phyloP scores from a whole-genome alignment of 2,888 invertebrate genomes.

The Trichogramma evanescens region DNA sequence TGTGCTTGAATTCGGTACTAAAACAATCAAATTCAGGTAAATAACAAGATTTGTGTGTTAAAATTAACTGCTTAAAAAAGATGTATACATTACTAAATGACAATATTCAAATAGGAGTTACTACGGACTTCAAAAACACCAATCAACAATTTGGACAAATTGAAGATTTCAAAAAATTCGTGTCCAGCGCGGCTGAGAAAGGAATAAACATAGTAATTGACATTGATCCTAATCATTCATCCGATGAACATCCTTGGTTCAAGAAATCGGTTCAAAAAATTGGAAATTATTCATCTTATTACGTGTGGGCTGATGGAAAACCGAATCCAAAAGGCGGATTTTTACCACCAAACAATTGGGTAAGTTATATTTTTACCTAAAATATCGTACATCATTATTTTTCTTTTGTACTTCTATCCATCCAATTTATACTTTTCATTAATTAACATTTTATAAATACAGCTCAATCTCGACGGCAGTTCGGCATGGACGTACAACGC shows the following conservation, averaged over 20 bases:
- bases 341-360: constrained; percentile 67
- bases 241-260: constrained; percentile 67
- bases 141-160: constrained; percentile 49
- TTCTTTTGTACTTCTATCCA: too few species aligned
- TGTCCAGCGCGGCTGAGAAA: constrained; percentile 49
- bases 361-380: constrained; percentile 29
- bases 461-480: constrained; percentile 48
- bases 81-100: too few species aligned
- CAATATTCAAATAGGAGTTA: constrained; percentile 36
- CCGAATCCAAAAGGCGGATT: constrained; percentile 38
- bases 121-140: constrained; percentile 48
- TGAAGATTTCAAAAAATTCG: constrained; percentile 48
- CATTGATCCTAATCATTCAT: constrained; percentile 68
- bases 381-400: too few species aligned
- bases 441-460: too few species aligned
- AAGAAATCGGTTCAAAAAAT: constrained; percentile 54
- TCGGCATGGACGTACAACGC: constrained; percentile 68
- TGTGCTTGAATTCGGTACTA: too few species aligned
- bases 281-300: constrained; percentile 63
- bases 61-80: too few species aligned
- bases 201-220: constrained; percentile 63
- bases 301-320: constrained; percentile 63
- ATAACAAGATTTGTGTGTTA: too few species aligned
- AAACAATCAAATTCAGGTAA: too few species aligned
- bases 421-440: too few species aligned